A percentile compares a stretch with the other conserved stretches of the same genome.
These are phyloP conservation scores for Lamproptera curius DNA, from an alignment of 2,888 invertebrate genomes.

Conservation along the genomic window DNA sequence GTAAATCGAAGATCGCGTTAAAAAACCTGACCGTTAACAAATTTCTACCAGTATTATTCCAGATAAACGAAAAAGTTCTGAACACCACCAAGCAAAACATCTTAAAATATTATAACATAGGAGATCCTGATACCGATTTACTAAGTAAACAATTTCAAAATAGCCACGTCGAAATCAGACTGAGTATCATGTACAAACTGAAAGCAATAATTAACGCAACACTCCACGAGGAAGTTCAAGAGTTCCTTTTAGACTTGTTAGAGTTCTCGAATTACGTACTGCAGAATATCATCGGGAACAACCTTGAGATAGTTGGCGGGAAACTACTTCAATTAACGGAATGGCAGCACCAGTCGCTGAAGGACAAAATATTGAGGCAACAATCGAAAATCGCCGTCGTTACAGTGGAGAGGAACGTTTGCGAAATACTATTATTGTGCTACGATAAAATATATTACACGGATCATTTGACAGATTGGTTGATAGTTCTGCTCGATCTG, in stretches of 20 bases:
- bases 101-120: constrained; percentile 34
- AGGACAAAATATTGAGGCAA: constrained; percentile 41
- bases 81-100: constrained; percentile 32
- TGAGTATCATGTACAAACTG: constrained; percentile 34
- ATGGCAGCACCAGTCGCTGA: constrained; percentile 36
- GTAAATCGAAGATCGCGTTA: neutral
- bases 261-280: constrained; percentile 43
- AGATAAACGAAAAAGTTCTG: constrained; percentile 33
- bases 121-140: constrained; percentile 24
- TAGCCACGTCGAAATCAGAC: constrained; percentile 31
- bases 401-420: constrained; percentile 36
- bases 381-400: constrained; percentile 41
- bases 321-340: constrained; percentile 27
- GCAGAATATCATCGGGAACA: constrained; percentile 34
- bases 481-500: constrained; percentile 35
- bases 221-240: constrained; percentile 31
- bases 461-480: constrained; percentile 42
- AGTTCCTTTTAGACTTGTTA: constrained; percentile 41
- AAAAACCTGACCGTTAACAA: constrained; percentile 20
- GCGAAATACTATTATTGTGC: constrained; percentile 38
- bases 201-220: constrained; percentile 29
- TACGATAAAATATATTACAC: constrained; percentile 37
- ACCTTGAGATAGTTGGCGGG: constrained; percentile 33
- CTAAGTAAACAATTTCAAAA: constrained; percentile 34
- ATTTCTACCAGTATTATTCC: constrained; percentile 26